Conservation (phyloP, 2,888 invertebrate genomes). For the Drosophila cognata region DNA sequence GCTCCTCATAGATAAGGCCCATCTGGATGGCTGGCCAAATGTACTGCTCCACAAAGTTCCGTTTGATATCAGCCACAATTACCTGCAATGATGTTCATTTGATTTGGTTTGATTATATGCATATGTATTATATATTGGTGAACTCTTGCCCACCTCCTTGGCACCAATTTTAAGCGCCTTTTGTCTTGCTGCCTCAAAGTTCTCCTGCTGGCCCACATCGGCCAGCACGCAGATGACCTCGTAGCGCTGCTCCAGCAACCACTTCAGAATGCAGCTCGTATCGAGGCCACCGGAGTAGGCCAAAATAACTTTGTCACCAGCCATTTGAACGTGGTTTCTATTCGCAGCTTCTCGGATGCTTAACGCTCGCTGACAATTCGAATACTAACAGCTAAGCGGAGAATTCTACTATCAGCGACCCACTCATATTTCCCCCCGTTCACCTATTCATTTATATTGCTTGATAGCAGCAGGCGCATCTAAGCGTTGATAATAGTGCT, state of each 20-base stretch:
- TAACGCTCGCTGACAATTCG: constrained; percentile 6
- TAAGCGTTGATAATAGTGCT: too few species aligned
- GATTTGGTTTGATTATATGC: neutral
- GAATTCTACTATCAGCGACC: too few species aligned
- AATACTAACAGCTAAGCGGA: constrained; percentile 5
- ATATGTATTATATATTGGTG: neutral
- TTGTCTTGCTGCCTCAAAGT: constrained; percentile 89
- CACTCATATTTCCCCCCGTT: too few species aligned
- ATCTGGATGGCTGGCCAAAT: constrained; percentile 92
- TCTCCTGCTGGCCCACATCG: constrained; percentile 93
- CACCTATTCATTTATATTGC: too few species aligned
- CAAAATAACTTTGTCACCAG: constrained; percentile 88
- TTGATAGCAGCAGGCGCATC: too few species aligned
- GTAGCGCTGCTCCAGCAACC: constrained; percentile 88
- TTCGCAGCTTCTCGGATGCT: constrained; percentile 1
- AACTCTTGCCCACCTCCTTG: constrained; percentile 86
- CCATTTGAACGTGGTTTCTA: constrained; percentile 38
- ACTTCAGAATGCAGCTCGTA: constrained; percentile 94
- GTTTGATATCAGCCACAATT: constrained; percentile 90
- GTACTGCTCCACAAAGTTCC: constrained; percentile 90
- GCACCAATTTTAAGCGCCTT: constrained; percentile 92
- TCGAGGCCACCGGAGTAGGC: constrained; percentile 95
- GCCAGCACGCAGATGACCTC: constrained; percentile 93
- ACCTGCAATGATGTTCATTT: constrained; percentile 63
- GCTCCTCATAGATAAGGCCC: constrained; percentile 90